Evolutionary conservation across 2,797 vertebrate genomes (phyloP).

Genomic region (Eremophila alpestris): DNA sequence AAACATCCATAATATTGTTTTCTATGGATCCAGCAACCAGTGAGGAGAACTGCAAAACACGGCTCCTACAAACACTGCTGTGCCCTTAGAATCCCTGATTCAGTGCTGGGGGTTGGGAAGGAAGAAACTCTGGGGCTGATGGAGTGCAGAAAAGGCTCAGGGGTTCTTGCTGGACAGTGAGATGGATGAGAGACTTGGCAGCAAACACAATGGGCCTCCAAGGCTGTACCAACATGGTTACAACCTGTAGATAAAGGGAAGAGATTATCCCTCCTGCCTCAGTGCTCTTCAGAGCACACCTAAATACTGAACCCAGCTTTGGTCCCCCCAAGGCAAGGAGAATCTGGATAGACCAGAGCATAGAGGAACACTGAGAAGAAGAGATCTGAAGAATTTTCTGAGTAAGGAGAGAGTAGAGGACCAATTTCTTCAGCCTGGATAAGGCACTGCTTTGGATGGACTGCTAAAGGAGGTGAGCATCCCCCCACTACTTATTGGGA

Average conservation of each 20-base stretch:
- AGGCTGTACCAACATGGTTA: neutral
- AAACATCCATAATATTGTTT: neutral
- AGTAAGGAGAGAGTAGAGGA: neutral
- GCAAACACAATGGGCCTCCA: neutral
- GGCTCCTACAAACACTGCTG: neutral
- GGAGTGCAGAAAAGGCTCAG: neutral
- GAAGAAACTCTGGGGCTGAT: neutral
- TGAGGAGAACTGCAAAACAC: neutral
- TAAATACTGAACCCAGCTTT: neutral
- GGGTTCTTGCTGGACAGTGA: neutral
- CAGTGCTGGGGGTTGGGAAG: neutral
- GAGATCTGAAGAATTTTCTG: neutral
- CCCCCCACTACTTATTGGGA: rapidly evolving
- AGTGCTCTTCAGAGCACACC: neutral
- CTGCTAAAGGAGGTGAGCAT: neutral
- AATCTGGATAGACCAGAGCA: neutral
- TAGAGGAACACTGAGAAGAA: neutral
- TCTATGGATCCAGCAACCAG: neutral
- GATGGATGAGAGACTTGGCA: neutral
- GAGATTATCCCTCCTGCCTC: neutral
- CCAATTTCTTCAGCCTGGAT: neutral
- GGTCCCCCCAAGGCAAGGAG: neutral
- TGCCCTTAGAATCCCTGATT: neutral
- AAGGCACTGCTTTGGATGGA: neutral
- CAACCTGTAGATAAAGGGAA: neutral